These are phyloP conservation scores for Stylophora pistillata DNA, from an alignment of 64 coral and sea anemone species.

Conservation along the genomic window DNA sequence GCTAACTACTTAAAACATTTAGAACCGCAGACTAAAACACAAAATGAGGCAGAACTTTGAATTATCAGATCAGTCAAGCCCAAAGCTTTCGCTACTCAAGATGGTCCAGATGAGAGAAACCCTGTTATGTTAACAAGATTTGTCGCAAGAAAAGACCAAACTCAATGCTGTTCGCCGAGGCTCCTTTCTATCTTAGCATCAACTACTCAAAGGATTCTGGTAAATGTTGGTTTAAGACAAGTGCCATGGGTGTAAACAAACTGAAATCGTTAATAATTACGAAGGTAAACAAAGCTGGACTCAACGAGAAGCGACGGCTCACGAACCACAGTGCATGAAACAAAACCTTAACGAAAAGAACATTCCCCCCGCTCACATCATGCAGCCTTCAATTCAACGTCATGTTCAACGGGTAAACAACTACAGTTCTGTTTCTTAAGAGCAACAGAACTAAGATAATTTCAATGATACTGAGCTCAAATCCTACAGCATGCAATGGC, in stretches of 20 bases:
- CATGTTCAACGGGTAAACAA: conserved; percentile 47
- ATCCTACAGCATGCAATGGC: too few species aligned
- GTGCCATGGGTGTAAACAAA: conserved; percentile 14
- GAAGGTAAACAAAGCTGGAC: not conserved
- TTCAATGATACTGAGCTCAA: too few species aligned
- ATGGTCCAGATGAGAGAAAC: too few species aligned
- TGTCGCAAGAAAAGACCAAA: too few species aligned
- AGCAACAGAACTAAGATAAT: too few species aligned
- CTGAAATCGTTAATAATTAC: conserved; percentile 25
- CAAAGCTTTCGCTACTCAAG: too few species aligned
- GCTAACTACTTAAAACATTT: conserved; percentile 43
- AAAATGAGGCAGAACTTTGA: conserved; percentile 1
- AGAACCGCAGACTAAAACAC: conserved; percentile 38
- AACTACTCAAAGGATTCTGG: too few species aligned
- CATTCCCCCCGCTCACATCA: conserved; percentile 37
- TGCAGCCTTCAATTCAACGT: conserved; percentile 40
- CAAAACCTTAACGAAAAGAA: conserved; percentile 36
- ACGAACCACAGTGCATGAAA: conserved; percentile 9
- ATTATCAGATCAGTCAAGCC: too few species aligned
- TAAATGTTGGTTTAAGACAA: too few species aligned
- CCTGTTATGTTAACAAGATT: too few species aligned
- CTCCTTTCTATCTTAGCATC: too few species aligned
- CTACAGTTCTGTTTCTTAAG: not conserved
- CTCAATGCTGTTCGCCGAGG: too few species aligned
- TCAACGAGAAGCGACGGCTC: conserved; percentile 6